Percentiles rank a stretch among this genome's conserved stretches.
These are phyloP conservation scores for Scaptomyza reducta DNA, from an alignment of 2,888 invertebrate genomes.

Conservation along the genomic window DNA sequence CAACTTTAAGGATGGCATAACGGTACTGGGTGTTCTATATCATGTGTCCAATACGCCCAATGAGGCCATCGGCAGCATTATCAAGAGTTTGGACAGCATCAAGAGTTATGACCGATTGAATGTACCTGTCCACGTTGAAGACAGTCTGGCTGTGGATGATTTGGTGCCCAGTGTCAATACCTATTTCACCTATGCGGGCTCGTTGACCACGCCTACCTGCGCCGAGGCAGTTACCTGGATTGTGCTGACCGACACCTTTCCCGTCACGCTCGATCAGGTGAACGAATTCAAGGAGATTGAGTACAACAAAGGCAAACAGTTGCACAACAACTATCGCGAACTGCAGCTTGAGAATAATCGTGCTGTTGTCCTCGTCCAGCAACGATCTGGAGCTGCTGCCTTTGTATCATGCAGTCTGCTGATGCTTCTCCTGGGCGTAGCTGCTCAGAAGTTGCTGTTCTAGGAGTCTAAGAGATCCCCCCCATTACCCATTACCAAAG, in stretches of 20 bases:
- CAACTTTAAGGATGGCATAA: slow-evolving; percentile 86
- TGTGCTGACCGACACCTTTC: slow-evolving; percentile 86
- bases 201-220: slow-evolving; percentile 90
- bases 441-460: slow-evolving; percentile 12
- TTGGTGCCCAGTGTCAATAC: slow-evolving; percentile 86
- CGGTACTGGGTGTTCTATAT: slow-evolving; percentile 88
- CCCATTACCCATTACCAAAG: neutral
- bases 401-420: slow-evolving; percentile 34
- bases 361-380: slow-evolving; percentile 72
- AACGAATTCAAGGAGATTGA: slow-evolving; percentile 84
- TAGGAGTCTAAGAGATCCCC: slow-evolving; percentile 7
- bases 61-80: slow-evolving; percentile 76
- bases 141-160: slow-evolving; percentile 73
- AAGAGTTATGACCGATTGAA: slow-evolving; percentile 71
- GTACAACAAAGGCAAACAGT: slow-evolving; percentile 76
- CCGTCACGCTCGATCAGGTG: slow-evolving; percentile 85
- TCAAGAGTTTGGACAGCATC: slow-evolving; percentile 73
- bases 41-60: slow-evolving; percentile 84
- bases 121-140: slow-evolving; percentile 63
- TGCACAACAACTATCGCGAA: slow-evolving; percentile 85
- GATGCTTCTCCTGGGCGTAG: slow-evolving; percentile 49
- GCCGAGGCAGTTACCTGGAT: slow-evolving; percentile 91
- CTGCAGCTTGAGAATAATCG: slow-evolving; percentile 79
- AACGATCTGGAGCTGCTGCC: slow-evolving; percentile 40
- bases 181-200: slow-evolving; percentile 88